Conservation (phyloP, 2,888 invertebrate genomes). For the Lagria hirta region DNA sequence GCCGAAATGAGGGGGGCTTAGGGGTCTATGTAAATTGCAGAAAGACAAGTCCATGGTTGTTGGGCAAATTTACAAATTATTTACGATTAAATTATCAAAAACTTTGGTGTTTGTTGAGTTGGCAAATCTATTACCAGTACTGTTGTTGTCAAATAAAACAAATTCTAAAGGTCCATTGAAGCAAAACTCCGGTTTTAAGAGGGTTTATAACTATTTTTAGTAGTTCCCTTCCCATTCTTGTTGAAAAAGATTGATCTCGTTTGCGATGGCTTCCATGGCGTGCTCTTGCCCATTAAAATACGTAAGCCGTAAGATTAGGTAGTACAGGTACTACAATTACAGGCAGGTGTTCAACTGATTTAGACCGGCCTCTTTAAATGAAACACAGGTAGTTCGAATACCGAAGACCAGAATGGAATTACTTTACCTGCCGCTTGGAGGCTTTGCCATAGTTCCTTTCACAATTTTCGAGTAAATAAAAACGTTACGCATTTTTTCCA, state of each 20-base stretch:
- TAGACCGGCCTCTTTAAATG: slow-evolving; percentile 28
- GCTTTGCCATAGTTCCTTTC: too few species aligned
- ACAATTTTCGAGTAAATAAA: slow-evolving; percentile 21
- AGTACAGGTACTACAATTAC: slow-evolving; percentile 30
- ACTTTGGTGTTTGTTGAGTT: slow-evolving; percentile 8
- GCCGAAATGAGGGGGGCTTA: too few species aligned
- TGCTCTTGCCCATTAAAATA: slow-evolving; percentile 25
- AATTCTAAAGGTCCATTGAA: slow-evolving; percentile 24
- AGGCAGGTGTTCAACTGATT: slow-evolving; percentile 29
- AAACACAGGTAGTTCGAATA: slow-evolving; percentile 29
- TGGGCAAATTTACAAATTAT: slow-evolving; percentile 9
- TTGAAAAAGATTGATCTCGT: too few species aligned
- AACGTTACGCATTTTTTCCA: slow-evolving; percentile 7
- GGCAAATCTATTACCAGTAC: slow-evolving; percentile 4
- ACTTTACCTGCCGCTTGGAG: slow-evolving; percentile 21
- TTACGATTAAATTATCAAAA: neutral
- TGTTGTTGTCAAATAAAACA: slow-evolving; percentile 14
- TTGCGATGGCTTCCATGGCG: too few species aligned
- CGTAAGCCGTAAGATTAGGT: slow-evolving; percentile 27
- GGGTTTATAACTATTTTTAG: slow-evolving; percentile 25
- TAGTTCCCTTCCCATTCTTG: too few species aligned
- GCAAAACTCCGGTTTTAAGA: slow-evolving; percentile 24
- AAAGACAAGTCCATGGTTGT: slow-evolving; percentile 11
- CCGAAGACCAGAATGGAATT: slow-evolving; percentile 23
- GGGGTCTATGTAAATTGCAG: too few species aligned